Conservation (phyloP, 2,888 invertebrate species). For the Fragum sueziense region DNA sequence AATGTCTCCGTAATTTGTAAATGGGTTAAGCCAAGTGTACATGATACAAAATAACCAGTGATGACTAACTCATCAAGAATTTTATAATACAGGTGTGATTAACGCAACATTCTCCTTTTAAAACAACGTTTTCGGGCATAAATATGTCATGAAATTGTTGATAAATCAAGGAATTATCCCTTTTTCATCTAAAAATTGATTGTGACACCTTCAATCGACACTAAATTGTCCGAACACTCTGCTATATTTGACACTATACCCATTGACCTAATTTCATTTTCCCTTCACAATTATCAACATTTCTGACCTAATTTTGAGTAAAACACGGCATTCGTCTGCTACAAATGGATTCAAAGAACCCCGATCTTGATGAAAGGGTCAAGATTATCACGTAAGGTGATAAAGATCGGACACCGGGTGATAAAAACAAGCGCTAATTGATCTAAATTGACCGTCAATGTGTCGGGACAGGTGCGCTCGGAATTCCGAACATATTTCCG, state of each 20-base stretch:
- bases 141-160: background rate
- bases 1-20: background rate
- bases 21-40: conserved; percentile 3
- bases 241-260: conserved; percentile 1
- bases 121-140: too few relatives aligned
- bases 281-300: conserved; percentile 16
- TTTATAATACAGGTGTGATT: conserved; percentile 17
- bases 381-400: background rate
- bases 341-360: background rate
- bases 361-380: background rate
- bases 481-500: conserved; percentile 55
- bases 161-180: too few relatives aligned
- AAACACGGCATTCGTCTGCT: background rate
- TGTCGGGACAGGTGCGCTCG: conserved; percentile 52
- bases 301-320: conserved; percentile 2
- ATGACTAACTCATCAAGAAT: conserved; percentile 19
- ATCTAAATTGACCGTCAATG: background rate
- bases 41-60: conserved; percentile 4
- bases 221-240: background rate
- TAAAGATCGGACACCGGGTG: background rate
- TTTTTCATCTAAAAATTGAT: too few relatives aligned
- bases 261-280: conserved; percentile 20
- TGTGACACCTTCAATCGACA: background rate
- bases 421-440: background rate
- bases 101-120: too few relatives aligned